These are phyloP conservation scores for Ennomos fuscantarius DNA, from an alignment of 2,888 invertebrate species.

Conservation along the genomic window DNA sequence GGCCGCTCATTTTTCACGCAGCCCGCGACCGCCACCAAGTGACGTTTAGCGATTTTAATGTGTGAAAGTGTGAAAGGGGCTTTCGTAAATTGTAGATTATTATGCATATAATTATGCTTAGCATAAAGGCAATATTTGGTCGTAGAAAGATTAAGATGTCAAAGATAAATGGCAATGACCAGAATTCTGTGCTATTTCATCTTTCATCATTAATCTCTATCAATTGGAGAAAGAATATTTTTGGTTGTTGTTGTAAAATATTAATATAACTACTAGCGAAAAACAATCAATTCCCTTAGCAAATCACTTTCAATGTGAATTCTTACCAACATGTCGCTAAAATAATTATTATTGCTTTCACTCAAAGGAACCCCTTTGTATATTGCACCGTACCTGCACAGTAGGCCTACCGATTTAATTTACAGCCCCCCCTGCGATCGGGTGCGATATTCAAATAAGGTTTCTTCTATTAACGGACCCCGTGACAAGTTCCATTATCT, in stretches of 20 bases:
- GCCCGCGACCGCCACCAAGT: constrained; percentile 37
- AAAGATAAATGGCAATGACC: too few species aligned
- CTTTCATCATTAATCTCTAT: too few species aligned
- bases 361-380: constrained; percentile 43
- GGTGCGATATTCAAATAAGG: constrained; percentile 83
- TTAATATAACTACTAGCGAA: too few species aligned
- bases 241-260: too few species aligned
- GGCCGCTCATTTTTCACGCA: constrained; percentile 76
- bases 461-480: constrained; percentile 80
- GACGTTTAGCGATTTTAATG: constrained; percentile 22
- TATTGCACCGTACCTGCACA: constrained; percentile 61
- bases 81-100: too few species aligned
- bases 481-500: constrained; percentile 79
- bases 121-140: too few species aligned
- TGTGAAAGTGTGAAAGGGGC: constrained; percentile 6
- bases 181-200: too few species aligned
- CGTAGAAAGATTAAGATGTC: too few species aligned
- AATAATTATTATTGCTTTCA: constrained; percentile 28
- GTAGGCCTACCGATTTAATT: constrained; percentile 75
- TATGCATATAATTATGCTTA: too few species aligned
- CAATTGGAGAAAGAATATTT: too few species aligned
- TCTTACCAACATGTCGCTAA: constrained; percentile 31
- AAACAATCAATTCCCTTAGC: too few species aligned
- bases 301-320: constrained; percentile 18
- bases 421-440: constrained; percentile 75